Evolutionary conservation across 2,888 invertebrate species (phyloP).

Genomic region (Standfussiana lucernea): DNA sequence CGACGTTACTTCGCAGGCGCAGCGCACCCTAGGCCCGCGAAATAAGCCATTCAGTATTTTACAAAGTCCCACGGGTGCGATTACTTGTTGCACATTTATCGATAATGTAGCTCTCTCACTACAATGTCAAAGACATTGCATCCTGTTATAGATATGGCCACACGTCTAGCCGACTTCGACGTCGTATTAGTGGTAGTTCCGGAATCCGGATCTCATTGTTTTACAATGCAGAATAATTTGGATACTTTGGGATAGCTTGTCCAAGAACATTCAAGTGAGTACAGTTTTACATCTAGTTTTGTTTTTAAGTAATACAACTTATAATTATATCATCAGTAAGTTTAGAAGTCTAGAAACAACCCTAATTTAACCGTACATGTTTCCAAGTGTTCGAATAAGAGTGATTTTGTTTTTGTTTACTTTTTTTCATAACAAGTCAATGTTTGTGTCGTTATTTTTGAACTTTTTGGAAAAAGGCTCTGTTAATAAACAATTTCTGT

Average conservation of each 20-base stretch:
- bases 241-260: background rate
- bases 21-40: background rate
- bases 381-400: background rate
- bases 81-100: constrained; percentile 38
- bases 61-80: constrained; percentile 9
- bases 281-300: background rate
- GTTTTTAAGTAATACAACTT: background rate
- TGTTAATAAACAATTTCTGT: no score
- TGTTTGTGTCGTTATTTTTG: background rate
- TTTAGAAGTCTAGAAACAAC: background rate
- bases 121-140: background rate
- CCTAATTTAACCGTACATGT: background rate
- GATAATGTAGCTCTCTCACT: background rate
- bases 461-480: background rate
- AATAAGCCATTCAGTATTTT: constrained; percentile 22
- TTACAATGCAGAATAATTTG: constrained; percentile 11
- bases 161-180: constrained; percentile 11
- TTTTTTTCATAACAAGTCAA: background rate
- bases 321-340: background rate
- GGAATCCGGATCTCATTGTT: constrained; percentile 22
- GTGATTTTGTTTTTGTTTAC: background rate
- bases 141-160: background rate
- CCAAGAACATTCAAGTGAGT: constrained; percentile 24
- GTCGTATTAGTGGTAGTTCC: constrained; percentile 32
- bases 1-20: constrained; percentile 45